Base-by-base conservation (phyloP, 2,113 vertebrate genomes). In the Tachuris rubrigastra region DNA sequence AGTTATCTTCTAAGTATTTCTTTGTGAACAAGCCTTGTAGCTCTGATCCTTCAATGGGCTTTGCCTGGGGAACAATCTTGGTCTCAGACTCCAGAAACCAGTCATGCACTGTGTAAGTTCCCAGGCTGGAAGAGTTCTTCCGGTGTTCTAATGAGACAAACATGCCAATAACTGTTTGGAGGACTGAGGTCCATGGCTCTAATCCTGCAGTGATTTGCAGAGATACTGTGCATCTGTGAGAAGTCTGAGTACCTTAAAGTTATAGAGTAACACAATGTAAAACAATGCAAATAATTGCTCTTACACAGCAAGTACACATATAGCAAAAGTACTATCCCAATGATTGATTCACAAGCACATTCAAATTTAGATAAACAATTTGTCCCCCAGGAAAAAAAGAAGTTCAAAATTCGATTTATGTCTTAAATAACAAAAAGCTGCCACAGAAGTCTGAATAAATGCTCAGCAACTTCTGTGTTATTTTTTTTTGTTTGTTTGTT, bases 361-460 rank as follows among this genome's bases (percentile, higher is more conserved):
- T 73, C 74, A 83, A 82, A 91, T 88, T 95, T 39, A 91, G 44
- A 92, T 20, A 78, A 94, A 96, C 52, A 85, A 69, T 76, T 76
- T 83, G 16, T 90, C 74, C 81, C 50, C 8, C 42, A 82, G 67
- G 69, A 87, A 84, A 85, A 67, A 85, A 88, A 66, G 37, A 82
- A 74, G 37, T 82, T 91, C 67, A 46, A 77, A 41, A 59, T 87
- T 87, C 93, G 78, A 96, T 91, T 93, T 95, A 91, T 67, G 75
- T 80, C 82, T 88, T 85, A 93, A 90, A 88, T 63, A 96, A 91
- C 1, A 4, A 94, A 96, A 96, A 66, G n/a, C 46, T 93, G 78
- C 24, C 85, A 85, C 74, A 91, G 42, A 63, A 95, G 63, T 50
- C 30, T 80, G 90, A 91, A 94, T 90, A 94, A 85, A 79, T 80